Evolutionary conservation across 2,113 vertebrate genomes (phyloP), one percentile per base, ranked within the genome.

Genomic region (Phaetusa simplex): DNA sequence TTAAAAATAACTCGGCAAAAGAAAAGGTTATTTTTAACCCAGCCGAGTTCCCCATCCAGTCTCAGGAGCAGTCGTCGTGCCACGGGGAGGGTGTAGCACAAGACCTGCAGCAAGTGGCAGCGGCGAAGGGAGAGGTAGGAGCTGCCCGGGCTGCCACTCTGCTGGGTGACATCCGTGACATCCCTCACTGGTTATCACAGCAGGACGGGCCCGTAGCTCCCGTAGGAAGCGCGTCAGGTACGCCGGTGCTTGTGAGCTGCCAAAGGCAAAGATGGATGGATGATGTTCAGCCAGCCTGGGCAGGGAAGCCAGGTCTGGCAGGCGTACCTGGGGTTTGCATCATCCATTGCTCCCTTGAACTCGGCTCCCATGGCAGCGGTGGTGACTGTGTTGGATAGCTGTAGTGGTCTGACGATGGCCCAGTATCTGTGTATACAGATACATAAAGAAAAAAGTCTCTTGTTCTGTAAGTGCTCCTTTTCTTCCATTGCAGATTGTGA

Each of bases 21-120:
- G 42, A 92, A 95, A 96, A 82, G 69, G 61, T n/a, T 91, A 64
- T 82, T 96, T 96, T 93, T 82, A 89, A 87, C 29, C 29, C 52
- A 43, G 18, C 18, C 11, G 14, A 86, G 45, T 20, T 93, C 18
- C 30, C 65, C 50, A 42, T 3, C n/a, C 45, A 20, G 36, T 40
- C 52, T 86, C 55, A 55, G 3, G 11, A 64, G 22, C 29, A 56
- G 62, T 11, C 1, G 7, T 19, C 42, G 58, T 16, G 30, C 76
- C 12, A 3, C 1, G 1, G 42, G 24, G 21, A 80, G 26, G 49
- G 16, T 29, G 38, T 18, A 90, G 38, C 22, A 14, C 0, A 1
- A 65, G 43, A 50, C 26, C n/a, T 47, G 26, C 32, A 77, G 72
- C 23, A 67, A 86, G 36, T 17, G 50, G 83, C 65, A 38, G 24